Evolutionary conservation across 2,888 invertebrate species (phyloP), one percentile per base, ranked within the genome.

Genomic region (Anticlea derivata): DNA sequence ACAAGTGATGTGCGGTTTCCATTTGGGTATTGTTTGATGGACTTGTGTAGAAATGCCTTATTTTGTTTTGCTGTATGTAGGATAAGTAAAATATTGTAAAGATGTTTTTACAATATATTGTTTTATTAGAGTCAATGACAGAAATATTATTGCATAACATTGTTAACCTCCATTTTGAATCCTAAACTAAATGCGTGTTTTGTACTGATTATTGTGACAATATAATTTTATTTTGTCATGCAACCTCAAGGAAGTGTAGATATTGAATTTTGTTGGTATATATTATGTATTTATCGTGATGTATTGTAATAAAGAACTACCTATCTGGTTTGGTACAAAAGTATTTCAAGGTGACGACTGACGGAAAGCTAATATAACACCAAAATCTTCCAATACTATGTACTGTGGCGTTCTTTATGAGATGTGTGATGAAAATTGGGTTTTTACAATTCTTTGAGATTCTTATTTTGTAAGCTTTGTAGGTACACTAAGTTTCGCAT

Each of bases 41-140:
- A 78, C 65, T 72, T 73, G 70, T 68, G 75, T 83, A 83, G 75
- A 73, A 83, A 83, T 84, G 89, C 87, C 87, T 89, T 89, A 88
- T 81, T 82, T 86, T 86, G 83, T 86, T 84, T 87, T 84, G 85
- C 86, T 80, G 60, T 87, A 83, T 79, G 63, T 61, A 86, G 81
- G 63, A 56, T 86, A 85, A 84, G 83, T 72, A 52, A 80, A 74
- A 77, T 83, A 83, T 77, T 80, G 81, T 80, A 77, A 75, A 78
- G 66, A 73, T 78, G 68, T 77, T 70, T 41, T 70, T 66, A 68
- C 69, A 72, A 64, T 66, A 29, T 58, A 73, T 74, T 79, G 77
- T 81, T 81, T 79, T 65, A 69, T 39, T 44, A 48, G 40, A 60
- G 53, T 66, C 67, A 63, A 73, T 75, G 60, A 65, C 66, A 58